phyloP scores from a whole-genome alignment of 1,140 invertebrate species.

The Meloidogyne floridensis region DNA sequence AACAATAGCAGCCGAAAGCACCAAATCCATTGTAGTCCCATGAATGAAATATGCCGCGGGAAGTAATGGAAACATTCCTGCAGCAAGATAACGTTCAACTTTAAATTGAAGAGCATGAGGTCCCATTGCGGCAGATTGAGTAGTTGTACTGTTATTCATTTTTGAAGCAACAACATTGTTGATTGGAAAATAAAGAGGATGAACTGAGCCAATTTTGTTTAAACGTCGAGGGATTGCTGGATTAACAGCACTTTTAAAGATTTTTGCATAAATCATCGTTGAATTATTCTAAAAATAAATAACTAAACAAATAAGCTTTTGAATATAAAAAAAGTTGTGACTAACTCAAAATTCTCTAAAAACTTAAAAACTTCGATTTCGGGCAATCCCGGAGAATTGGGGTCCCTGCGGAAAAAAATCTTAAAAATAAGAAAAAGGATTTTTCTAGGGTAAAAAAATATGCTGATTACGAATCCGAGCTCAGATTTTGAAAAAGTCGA shows the following conservation, averaged over 20 bases:
- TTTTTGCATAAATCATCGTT: background rate
- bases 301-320: too few species aligned
- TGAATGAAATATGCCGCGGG: constrained; percentile 64
- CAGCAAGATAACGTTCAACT: constrained; percentile 57
- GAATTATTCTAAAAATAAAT: background rate
- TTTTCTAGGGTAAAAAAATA: too few species aligned
- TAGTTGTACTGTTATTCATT: background rate
- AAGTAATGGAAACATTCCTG: constrained; percentile 56
- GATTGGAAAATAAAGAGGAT: background rate
- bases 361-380: too few species aligned
- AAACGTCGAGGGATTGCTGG: background rate
- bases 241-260: background rate
- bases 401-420: too few species aligned
- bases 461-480: too few species aligned
- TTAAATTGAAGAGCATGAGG: constrained; percentile 43
- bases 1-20: constrained; percentile 59
- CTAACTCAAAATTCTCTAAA: too few species aligned
- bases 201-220: background rate
- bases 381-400: too few species aligned
- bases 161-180: background rate
- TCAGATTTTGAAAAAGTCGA: too few species aligned
- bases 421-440: too few species aligned
- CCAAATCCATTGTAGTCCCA: constrained; percentile 57
- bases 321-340: too few species aligned
- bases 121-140: constrained; percentile 27